Percentiles rank a stretch among this genome's conserved stretches.
Conservation (phyloP, 2,888 invertebrate species). For the Pristionchus arcanus region DNA sequence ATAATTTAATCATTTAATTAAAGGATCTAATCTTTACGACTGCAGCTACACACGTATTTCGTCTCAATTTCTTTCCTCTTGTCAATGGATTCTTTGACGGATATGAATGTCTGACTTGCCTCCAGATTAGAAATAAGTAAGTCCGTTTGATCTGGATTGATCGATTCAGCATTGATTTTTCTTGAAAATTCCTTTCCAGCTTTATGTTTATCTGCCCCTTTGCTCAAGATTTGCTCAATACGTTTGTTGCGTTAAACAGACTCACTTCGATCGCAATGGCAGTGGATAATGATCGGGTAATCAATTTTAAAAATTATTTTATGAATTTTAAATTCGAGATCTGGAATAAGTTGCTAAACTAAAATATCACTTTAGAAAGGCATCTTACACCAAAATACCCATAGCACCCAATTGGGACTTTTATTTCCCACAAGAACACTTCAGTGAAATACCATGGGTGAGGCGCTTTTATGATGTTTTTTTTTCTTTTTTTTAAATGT, state of each 20-base stretch:
- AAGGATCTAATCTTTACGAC: not conserved
- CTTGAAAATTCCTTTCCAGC: too few species aligned
- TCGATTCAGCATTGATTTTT: too few species aligned
- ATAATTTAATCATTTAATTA: too few species aligned
- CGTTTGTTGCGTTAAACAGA: not conserved
- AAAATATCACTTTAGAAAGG: not conserved
- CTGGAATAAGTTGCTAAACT: not conserved
- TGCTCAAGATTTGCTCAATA: not conserved
- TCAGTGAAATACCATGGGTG: not conserved
- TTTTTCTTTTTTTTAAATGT: not conserved
- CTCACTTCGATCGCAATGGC: not conserved
- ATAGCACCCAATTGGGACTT: not conserved
- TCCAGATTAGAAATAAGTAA: not conserved
- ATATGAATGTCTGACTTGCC: not conserved
- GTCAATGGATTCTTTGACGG: not conserved
- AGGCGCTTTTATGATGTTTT: not conserved
- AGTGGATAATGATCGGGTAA: not conserved
- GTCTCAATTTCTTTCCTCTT: not conserved
- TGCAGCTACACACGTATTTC: not conserved
- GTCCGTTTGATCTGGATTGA: not conserved
- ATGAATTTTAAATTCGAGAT: too few species aligned
- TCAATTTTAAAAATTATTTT: too few species aligned
- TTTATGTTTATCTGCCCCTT: not conserved
- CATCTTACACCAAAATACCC: not conserved
- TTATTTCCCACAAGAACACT: not conserved